Base-by-base conservation (phyloP, 2,113 vertebrate genomes). In the Tympanuchus pallidicinctus region DNA sequence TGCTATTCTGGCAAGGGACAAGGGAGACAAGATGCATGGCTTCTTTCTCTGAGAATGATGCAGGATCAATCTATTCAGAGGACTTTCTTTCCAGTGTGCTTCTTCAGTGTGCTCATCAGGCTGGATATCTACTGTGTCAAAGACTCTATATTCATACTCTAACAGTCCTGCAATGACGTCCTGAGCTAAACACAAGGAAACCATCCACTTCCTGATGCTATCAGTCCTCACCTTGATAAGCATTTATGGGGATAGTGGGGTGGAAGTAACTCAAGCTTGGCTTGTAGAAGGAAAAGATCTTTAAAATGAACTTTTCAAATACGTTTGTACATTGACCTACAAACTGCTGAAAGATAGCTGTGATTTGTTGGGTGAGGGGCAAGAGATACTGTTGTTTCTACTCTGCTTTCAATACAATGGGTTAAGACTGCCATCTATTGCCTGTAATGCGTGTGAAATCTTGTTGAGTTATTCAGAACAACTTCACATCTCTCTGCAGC, bases 391-490 rank as follows among this genome's bases (percentile, higher is more conserved):
- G 45, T 11, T 52, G 30, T 67, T 91, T 79, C 64, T 79, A 85
- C 16, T 2, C 24, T 28, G 2, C 63, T 64, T 89, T 54, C 16
- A 81, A 3, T n/a, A 79, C 40, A 71, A 45, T 0, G 59, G 93
- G 57, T 88, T 66, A 92, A 96, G 94, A 82, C 86, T 96, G 96
- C 95, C 96, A 97, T 95, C 95, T 96, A 94, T 94, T 93, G 96
- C 42, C 77, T 86, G n/a, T 63, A 32, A 16, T 32, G 34, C 30
- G 32, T 42, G 28, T 48, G 30, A 36, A 60, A 10, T 72, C 42
- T 43, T 52, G 20, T 32, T 48, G 34, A n/a, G 25, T 60, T 77
- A 59, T 12, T 93, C 38, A 67, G 38, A 87, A 32, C 15, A 83
- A 85, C 24, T 64, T 74, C 10, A 13, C 4, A 1, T 84, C 6